Evolutionary conservation across 2,888 invertebrate genomes (phyloP), one percentile per base, ranked within the genome.

Genomic region (Heliconius sara): DNA sequence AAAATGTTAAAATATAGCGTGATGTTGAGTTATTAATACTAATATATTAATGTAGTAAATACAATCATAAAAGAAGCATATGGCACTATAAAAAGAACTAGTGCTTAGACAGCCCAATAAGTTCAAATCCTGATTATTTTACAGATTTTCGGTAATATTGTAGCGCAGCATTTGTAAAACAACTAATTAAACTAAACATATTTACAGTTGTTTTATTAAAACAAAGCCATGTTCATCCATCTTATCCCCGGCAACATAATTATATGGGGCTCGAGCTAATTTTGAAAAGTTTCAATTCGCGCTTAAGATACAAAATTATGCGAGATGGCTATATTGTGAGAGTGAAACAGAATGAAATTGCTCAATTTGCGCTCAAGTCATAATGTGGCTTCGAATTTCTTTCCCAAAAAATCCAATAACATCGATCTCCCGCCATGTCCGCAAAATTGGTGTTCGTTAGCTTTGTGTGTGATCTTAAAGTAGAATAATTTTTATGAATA

Each of bases 401-500:
- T 95, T 95, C 92, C 91, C 89, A 92, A 94, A 94, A 86, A 95
- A 92, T 92, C 93, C 92, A 94, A 94, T 93, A 91, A 94, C 94
- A 94, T 95, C 95, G 94, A 95, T 95, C 93, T 94, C 91, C 91
- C 88, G 92, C 92, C 93, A 92, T 93, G 93, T 93, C 95, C 91
- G 95, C 94, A 94, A 27, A 95, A 95, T 95, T 95, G 94, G 94
- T 93, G 90, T 70, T 25, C 43, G 68, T 68, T 70, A 27, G 27
- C 65, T 65, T 65, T 65, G 65, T 27, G 52, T 52, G 52, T 52
- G 52, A 52, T 19, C 22, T 52, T 19, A 22, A 52, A 52, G 52
- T 22, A 52, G 22, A 19, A 22, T 22, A 7, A 7, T 7, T 52
- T 52, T 1, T 22, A 52, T 52, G 7, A 22, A 22, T 52, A 22